Conservation (phyloP, 2,888 invertebrate species). For the Hofmannophila pseudospretella region DNA sequence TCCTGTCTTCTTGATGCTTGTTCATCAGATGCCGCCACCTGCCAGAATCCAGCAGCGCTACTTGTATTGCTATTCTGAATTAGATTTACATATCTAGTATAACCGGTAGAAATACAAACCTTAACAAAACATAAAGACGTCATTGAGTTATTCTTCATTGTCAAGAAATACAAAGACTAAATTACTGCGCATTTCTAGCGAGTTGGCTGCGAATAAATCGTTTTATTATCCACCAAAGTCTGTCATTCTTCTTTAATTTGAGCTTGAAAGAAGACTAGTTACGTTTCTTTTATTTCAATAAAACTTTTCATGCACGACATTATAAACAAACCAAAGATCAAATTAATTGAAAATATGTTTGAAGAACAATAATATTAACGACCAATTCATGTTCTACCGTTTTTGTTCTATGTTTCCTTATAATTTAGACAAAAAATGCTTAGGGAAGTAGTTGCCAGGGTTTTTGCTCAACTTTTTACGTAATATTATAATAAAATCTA, state of each 20-base stretch:
- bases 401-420: neutral
- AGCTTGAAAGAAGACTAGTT: slow-evolving; percentile 6
- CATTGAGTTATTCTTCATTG: slow-evolving; percentile 8
- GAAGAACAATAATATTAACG: neutral
- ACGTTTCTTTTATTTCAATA: slow-evolving; percentile 6
- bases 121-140: slow-evolving; percentile 7
- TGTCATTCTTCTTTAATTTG: slow-evolving; percentile 8
- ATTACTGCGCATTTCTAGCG: slow-evolving; percentile 11
- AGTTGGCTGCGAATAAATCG: slow-evolving; percentile 12
- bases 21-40: too few species aligned
- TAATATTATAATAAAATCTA: neutral
- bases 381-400: neutral
- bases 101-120: neutral
- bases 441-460: neutral
- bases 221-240: slow-evolving; percentile 6
- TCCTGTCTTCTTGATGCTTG: too few species aligned
- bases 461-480: slow-evolving; percentile 1
- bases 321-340: neutral
- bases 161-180: slow-evolving; percentile 9
- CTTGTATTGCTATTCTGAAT: too few species aligned
- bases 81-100: too few species aligned
- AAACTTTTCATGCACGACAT: neutral
- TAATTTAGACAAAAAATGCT: neutral
- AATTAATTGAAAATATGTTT: neutral
- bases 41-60: too few species aligned